Evolutionary conservation across 2,797 vertebrate genomes (phyloP).

Genomic region (Triplophysa yarkandensis): DNA sequence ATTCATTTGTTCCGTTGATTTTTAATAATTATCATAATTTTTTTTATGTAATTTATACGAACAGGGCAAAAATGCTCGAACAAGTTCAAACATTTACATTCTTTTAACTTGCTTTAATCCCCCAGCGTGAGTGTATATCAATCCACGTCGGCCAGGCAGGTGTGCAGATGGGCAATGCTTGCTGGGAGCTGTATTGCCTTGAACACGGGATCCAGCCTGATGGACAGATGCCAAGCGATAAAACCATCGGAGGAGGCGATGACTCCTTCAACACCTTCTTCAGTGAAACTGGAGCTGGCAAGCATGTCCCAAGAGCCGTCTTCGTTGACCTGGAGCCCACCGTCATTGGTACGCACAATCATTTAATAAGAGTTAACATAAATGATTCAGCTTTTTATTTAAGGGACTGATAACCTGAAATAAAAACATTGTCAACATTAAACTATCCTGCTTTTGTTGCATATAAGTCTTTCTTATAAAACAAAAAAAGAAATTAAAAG

Average conservation of each 20-base stretch:
- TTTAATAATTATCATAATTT: background rate
- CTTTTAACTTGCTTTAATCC: conserved; percentile 39
- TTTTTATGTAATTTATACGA: background rate
- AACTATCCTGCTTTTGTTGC: too few species aligned
- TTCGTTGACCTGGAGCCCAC: conserved; percentile 61
- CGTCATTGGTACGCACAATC: conserved; percentile 49
- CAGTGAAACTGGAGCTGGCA: conserved; percentile 77
- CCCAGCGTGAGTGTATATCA: conserved; percentile 70
- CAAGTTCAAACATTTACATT: background rate
- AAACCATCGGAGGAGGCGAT: conserved; percentile 71
- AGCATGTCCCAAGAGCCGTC: conserved; percentile 59
- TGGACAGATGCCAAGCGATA: conserved; percentile 72
- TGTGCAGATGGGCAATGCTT: conserved; percentile 71
- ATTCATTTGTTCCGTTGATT: background rate
- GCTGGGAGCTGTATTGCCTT: conserved; percentile 75
- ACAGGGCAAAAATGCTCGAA: background rate
- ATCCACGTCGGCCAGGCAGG: conserved; percentile 70
- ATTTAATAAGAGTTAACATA: too few species aligned
- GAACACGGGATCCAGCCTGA: conserved; percentile 69
- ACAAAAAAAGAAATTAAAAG: too few species aligned
- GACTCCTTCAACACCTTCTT: conserved; percentile 84
- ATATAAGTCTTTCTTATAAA: too few species aligned
- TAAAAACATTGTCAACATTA: too few species aligned
- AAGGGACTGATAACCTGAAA: too few species aligned
- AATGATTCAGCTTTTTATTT: too few species aligned